phyloP scores from a whole-genome alignment of 2,888 invertebrate genomes.

The Liposcelis brunnea region DNA sequence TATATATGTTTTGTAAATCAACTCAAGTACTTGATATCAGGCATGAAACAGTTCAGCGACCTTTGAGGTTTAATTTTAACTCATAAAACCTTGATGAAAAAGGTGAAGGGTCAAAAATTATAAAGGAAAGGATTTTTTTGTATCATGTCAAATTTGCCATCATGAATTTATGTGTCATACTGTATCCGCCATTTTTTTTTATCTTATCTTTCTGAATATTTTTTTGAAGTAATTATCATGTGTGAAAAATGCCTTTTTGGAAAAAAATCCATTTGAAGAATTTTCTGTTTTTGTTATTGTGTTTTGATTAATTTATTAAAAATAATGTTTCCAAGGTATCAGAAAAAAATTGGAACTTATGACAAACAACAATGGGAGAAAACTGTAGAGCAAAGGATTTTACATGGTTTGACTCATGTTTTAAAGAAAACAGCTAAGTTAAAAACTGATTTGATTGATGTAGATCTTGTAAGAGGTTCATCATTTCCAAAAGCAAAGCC shows the following conservation, averaged over 20 bases:
- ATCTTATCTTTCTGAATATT: too few relatives aligned
- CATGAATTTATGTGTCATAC: background rate
- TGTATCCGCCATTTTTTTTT: background rate
- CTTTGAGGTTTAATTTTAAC: too few relatives aligned
- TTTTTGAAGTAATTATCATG: too few relatives aligned
- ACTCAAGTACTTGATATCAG: too few relatives aligned
- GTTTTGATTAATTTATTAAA: too few relatives aligned
- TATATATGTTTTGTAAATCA: too few relatives aligned
- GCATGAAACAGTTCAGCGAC: too few relatives aligned
- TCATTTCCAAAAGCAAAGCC: slow-evolving; percentile 93
- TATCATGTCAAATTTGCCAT: background rate
- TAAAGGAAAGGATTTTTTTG: background rate
- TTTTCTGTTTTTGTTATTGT: too few relatives aligned
- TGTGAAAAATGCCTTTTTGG: too few relatives aligned
- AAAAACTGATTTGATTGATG: slow-evolving; percentile 86
- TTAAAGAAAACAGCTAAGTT: slow-evolving; percentile 61
- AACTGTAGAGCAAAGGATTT: slow-evolving; percentile 78
- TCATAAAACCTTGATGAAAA: too few relatives aligned
- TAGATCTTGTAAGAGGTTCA: slow-evolving; percentile 89
- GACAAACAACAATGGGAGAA: slow-evolving; percentile 97
- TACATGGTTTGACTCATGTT: slow-evolving; percentile 67
- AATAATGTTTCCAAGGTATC: slow-evolving; percentile 47
- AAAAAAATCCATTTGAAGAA: too few relatives aligned
- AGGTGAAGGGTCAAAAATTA: background rate
- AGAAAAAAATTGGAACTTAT: slow-evolving; percentile 90